Conservation (phyloP, 1,140 invertebrate species). For the Varroa destructor region DNA sequence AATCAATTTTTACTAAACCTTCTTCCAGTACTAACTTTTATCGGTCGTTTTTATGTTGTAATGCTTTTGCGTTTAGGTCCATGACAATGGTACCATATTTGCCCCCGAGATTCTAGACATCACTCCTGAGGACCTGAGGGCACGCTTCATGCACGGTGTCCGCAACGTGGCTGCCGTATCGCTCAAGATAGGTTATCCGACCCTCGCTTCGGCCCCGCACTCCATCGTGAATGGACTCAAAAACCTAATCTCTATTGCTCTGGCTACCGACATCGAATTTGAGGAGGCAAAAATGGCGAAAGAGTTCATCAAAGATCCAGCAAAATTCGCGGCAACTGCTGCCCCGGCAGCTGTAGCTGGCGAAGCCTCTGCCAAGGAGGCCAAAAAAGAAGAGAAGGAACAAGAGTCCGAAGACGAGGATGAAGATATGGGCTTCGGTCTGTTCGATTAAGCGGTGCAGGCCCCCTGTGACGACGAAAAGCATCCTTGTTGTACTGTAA, state of each 20-base stretch:
- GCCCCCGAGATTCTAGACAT: constrained; percentile 93
- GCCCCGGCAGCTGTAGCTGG: constrained; percentile 50
- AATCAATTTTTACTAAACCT: no score
- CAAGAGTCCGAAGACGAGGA: constrained; percentile 63
- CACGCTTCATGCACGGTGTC: constrained; percentile 80
- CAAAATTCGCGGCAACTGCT: constrained; percentile 61
- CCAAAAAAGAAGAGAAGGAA: constrained; percentile 63
- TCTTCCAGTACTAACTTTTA: no score
- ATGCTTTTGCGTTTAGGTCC: constrained; percentile 51
- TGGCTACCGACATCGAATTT: constrained; percentile 86
- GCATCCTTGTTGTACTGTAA: no score
- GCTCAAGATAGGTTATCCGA: constrained; percentile 85
- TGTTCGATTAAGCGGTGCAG: constrained; percentile 62
- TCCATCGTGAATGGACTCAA: constrained; percentile 95
- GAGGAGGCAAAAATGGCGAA: constrained; percentile 69
- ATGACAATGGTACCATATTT: constrained; percentile 95
- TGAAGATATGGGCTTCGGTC: constrained; percentile 89
- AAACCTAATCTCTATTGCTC: constrained; percentile 88
- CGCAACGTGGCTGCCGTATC: constrained; percentile 86
- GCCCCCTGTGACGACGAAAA: background rate
- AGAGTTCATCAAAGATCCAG: constrained; percentile 60
- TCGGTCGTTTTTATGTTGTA: no score
- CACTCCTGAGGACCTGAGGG: constrained; percentile 82
- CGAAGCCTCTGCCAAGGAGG: constrained; percentile 48
- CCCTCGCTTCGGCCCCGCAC: constrained; percentile 87